These are phyloP conservation scores for Diorhabda elongata DNA, from an alignment of 1,140 invertebrate species.

Conservation along the genomic window DNA sequence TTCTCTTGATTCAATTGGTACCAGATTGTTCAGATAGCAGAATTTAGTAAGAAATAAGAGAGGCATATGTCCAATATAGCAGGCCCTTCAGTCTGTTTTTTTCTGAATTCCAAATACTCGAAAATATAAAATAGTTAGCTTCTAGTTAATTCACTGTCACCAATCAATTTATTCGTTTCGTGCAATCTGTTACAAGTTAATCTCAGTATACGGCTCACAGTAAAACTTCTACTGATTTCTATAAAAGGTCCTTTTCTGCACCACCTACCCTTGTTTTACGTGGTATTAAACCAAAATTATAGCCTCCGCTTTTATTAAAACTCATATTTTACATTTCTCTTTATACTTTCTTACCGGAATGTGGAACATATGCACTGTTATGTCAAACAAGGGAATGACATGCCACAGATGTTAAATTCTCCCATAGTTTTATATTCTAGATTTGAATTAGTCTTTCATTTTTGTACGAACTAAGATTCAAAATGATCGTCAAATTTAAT, in stretches of 20 bases:
- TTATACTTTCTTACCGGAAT: conserved; percentile 10
- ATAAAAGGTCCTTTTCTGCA: conserved; percentile 15
- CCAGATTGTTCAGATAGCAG: too few relatives aligned
- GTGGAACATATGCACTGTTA: conserved; percentile 11
- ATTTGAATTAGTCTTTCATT: too few relatives aligned
- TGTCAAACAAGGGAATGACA: conserved; percentile 12
- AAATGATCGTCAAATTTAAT: too few relatives aligned
- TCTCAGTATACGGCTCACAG: conserved; percentile 13
- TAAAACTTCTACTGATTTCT: conserved; percentile 13
- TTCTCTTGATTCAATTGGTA: too few relatives aligned
- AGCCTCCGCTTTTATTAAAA: conserved; percentile 21
- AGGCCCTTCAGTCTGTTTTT: too few relatives aligned
- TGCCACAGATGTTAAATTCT: neutral
- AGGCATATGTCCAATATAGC: too few relatives aligned
- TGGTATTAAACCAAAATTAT: conserved; percentile 20
- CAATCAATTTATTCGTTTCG: neutral
- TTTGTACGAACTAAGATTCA: too few relatives aligned
- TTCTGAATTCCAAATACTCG: too few relatives aligned
- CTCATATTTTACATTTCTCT: conserved; percentile 21
- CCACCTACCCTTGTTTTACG: conserved; percentile 20
- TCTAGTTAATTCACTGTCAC: too few relatives aligned
- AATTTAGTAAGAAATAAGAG: too few relatives aligned
- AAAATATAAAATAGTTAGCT: too few relatives aligned
- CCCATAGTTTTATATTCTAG: too few relatives aligned
- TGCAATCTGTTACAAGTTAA: conserved; percentile 11